Evolutionary conservation across 2,888 invertebrate genomes (phyloP), one percentile per base, ranked within the genome.

Genomic region (Caenorhabditis sulstoni): DNA sequence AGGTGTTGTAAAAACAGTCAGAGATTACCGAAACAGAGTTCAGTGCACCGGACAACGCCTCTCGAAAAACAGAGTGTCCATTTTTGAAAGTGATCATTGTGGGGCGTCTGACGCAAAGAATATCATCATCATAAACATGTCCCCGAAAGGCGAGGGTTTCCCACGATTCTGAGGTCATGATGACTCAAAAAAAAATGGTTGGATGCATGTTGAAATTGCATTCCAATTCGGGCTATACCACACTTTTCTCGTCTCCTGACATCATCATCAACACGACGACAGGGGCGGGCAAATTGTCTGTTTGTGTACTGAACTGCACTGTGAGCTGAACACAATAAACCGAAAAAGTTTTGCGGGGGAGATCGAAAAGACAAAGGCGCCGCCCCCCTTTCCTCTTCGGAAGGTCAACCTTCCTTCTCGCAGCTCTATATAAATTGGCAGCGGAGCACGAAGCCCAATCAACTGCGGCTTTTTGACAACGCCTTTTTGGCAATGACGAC

Each of bases 281-380:
- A 58, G 64, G n/a, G 73, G 73, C 73, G 73, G 64, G 64, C 20
- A 47, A 65, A 64, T 73, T 64, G 39, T 64, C 57, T 73, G 58
- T 73, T 64, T 73, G 52, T 64, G 47, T 53, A 70, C 61, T 61
- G 53, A 37, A 62, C 71, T 64, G 62, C 71, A 62, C 49, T 53
- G 62, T 39, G 73, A 64, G 64, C 73, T 73, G 55, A 64, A 64
- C 57, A 64, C 64, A 73, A 73, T 73, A 73, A 64, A 64, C 73
- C 73, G 39, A 58, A 44, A n/a, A 53, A 64, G 29, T 61, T 59
- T 64, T 73, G 73, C 73, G 73, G 64, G 58, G 64, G 73, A 58
- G 50, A 61, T 61, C 59, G 50, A 44, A 67, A 58, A 35, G 57
- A 65, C 45, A 50, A 57, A 62, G 39, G 58, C 45, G n/a, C 73